Evolutionary conservation across 1,140 invertebrate genomes (phyloP), one percentile per base, ranked within the genome.

Genomic region (Magallana angulata): DNA sequence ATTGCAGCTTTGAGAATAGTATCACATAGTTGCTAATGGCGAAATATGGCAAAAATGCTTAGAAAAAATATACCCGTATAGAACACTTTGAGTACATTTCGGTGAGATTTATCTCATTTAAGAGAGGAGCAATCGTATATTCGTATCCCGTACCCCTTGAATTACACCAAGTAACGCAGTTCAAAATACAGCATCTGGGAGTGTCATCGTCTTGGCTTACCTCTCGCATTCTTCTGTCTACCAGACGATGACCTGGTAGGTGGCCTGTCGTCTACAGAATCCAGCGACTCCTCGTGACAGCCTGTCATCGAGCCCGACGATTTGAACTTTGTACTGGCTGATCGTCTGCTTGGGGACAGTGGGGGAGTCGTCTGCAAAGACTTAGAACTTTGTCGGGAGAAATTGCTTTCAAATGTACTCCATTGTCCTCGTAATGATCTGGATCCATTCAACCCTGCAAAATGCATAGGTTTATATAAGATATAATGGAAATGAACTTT

Each of bases 171-270:
- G 5, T 48, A 48, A 48, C 36, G 36, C 36, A 48, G 36, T 48
- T 48, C 36, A 48, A 48, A 48, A 48, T 48, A 48, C 36, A 48
- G 5, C 36, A 48, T 0, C 1, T 48, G 36, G 5, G 3, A 48
- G 36, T 48, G 36, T 3, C 36, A 5, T 48, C 36, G 5, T 48
- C 1, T 48, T 3, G 18, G 18, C 3, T 48, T 1, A 76, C 68
- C 68, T 76, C 24, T 76, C 2, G 68, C 11, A 14, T 36, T 76
- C 68, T 76, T 76, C 24, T 30, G 68, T 36, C 36, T 76, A 30
- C 68, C 68, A 12, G 68, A 76, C 8, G 68, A 76, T 36, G 68
- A 76, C 68, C 68, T 76, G 68, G 68, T 76, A 9, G 68, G 68
- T 14, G 68, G 68, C 36, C 68, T 76, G 24, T 11, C 68, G 36